phyloP scores from a whole-genome alignment of 2,797 vertebrate species.

The Atherinosoma microstoma region DNA sequence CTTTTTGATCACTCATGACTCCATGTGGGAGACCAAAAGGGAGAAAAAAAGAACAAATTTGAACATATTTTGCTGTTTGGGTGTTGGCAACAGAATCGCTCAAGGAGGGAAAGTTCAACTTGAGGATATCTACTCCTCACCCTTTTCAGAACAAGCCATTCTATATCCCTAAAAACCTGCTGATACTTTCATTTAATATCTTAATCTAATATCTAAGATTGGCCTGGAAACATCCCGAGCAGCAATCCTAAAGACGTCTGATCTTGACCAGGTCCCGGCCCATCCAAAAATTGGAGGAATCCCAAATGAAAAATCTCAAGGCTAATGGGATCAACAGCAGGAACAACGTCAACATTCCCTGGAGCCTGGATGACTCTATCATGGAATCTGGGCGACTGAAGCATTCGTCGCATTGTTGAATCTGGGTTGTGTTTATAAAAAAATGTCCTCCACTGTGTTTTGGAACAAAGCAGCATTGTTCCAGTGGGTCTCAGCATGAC shows the following conservation, averaged over 20 bases:
- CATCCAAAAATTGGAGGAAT: background rate
- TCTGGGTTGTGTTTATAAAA: constrained; percentile 43
- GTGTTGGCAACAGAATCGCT: constrained; percentile 47
- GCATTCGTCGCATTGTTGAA: constrained; percentile 18
- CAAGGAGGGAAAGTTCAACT: constrained; percentile 44
- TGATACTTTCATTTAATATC: too few relatives aligned
- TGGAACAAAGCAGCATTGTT: constrained; percentile 58
- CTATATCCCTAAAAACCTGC: constrained; percentile 6
- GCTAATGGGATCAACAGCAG: background rate
- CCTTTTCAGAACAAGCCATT: constrained; percentile 12
- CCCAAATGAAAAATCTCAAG: background rate
- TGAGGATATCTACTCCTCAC: constrained; percentile 24
- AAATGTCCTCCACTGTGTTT: constrained; percentile 20
- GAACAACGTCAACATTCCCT: background rate
- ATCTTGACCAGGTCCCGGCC: background rate
- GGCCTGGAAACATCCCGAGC: background rate
- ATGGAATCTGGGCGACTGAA: background rate
- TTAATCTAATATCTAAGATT: too few relatives aligned
- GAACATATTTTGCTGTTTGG: constrained; percentile 42
- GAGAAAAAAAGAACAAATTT: constrained; percentile 6
- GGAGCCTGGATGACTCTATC: background rate
- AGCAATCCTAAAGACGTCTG: background rate
- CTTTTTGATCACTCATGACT: constrained; percentile 65
- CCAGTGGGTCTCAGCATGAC: constrained; percentile 31
- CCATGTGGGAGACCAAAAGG: constrained; percentile 41